phyloP scores from a whole-genome alignment of 2,113 vertebrate genomes.

The Crotalus horridus region DNA sequence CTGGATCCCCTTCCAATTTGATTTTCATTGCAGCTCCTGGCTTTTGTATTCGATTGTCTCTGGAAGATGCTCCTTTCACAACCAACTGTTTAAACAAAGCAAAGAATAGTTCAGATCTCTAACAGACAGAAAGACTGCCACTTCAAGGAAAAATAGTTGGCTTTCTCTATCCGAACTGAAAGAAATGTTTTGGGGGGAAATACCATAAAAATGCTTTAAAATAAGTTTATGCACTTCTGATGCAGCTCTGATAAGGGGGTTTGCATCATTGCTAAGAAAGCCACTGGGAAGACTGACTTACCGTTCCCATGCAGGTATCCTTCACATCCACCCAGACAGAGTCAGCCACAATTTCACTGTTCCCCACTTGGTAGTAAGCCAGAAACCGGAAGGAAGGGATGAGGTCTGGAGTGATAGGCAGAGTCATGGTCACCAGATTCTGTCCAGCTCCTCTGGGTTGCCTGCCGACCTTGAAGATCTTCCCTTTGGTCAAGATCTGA shows the following conservation, averaged over 20 bases:
- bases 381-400: slow-evolving; percentile 87
- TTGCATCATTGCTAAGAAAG: fast-evolving
- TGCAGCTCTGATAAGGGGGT: neutral
- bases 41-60: neutral
- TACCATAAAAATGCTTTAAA: neutral
- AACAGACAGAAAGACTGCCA: neutral
- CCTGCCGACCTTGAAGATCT: slow-evolving; percentile 57
- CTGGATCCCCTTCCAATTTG: slow-evolving; percentile 64
- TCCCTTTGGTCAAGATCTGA: slow-evolving; percentile 85
- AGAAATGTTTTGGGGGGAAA: neutral
- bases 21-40: slow-evolving; percentile 69
- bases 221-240: neutral
- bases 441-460: slow-evolving; percentile 53
- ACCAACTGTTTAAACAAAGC: slow-evolving; percentile 43
- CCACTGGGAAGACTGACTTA: slow-evolving; percentile 48
- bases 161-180: neutral
- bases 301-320: slow-evolving; percentile 78
- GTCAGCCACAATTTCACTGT: slow-evolving; percentile 79
- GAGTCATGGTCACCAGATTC: slow-evolving; percentile 49
- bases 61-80: slow-evolving; percentile 50
- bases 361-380: slow-evolving; percentile 73
- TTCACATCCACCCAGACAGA: slow-evolving; percentile 82
- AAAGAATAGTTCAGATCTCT: fast-evolving
- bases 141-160: neutral
- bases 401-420: slow-evolving; percentile 72